Evolutionary conservation across 2,113 vertebrate species (phyloP).

Genomic region (Psophia crepitans): DNA sequence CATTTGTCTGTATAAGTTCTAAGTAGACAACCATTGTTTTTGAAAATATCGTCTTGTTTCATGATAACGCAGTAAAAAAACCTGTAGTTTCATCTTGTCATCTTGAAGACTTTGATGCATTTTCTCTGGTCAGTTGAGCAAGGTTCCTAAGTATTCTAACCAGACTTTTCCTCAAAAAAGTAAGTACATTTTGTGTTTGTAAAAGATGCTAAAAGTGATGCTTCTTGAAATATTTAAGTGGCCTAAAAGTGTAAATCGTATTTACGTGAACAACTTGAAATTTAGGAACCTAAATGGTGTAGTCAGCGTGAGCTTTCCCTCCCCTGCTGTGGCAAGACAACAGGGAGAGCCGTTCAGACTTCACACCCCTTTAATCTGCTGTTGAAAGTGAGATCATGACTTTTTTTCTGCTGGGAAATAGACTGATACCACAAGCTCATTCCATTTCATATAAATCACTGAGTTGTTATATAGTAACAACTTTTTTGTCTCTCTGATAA

Average conservation of each 20-base stretch:
- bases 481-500: not conserved
- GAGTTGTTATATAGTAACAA: not conserved
- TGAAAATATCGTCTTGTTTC: not conserved
- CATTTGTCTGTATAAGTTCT: not conserved
- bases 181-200: not conserved
- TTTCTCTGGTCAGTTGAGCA: not conserved
- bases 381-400: not conserved
- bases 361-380: not conserved
- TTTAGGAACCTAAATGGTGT: not conserved
- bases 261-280: not conserved
- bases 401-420: constrained; percentile 1
- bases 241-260: not conserved
- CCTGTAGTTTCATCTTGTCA: not conserved
- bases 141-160: not conserved
- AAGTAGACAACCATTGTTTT: not conserved
- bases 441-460: not conserved
- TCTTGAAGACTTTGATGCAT: not conserved
- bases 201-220: not conserved
- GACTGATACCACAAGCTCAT: not conserved
- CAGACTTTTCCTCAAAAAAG: not conserved
- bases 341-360: not conserved
- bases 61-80: not conserved
- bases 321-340: not conserved
- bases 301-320: not conserved
- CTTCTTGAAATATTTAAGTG: not conserved